phyloP scores from a whole-genome alignment of 1,140 invertebrate genomes.

The Apis laboriosa region DNA sequence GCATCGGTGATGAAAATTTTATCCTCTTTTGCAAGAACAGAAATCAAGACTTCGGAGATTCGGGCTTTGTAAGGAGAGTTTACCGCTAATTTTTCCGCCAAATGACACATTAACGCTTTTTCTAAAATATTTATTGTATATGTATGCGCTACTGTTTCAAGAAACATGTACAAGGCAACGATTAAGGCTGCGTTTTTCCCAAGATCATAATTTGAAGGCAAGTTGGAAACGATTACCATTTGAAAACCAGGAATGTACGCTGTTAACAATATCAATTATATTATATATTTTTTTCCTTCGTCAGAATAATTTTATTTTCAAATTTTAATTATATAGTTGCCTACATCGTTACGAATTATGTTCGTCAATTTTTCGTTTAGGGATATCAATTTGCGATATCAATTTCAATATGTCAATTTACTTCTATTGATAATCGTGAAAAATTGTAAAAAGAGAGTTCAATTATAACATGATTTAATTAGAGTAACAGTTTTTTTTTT shows the following conservation, averaged over 20 bases:
- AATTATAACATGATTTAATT: neutral
- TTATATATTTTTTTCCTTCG: neutral
- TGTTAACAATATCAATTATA: constrained; percentile 42
- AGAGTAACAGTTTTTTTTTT: neutral
- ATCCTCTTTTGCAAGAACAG: neutral
- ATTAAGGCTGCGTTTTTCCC: constrained; percentile 31
- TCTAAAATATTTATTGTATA: neutral
- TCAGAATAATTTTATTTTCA: neutral
- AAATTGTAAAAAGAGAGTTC: neutral
- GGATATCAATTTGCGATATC: neutral
- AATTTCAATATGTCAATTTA: neutral
- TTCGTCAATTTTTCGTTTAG: neutral
- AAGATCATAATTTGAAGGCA: constrained; percentile 20
- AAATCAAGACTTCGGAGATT: neutral
- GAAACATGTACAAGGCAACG: constrained; percentile 39
- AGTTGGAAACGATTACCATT: constrained; percentile 28
- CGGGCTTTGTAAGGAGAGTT: neutral
- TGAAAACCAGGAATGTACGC: constrained; percentile 45
- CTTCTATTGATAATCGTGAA: no score
- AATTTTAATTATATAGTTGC: neutral
- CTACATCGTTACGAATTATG: neutral
- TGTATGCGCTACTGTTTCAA: constrained; percentile 30
- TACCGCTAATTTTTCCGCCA: constrained; percentile 8
- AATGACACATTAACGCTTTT: constrained; percentile 10
- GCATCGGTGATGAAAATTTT: neutral